Base-by-base conservation (phyloP, 1,140 invertebrate species). In the Zeugodacus cucurbitae region DNA sequence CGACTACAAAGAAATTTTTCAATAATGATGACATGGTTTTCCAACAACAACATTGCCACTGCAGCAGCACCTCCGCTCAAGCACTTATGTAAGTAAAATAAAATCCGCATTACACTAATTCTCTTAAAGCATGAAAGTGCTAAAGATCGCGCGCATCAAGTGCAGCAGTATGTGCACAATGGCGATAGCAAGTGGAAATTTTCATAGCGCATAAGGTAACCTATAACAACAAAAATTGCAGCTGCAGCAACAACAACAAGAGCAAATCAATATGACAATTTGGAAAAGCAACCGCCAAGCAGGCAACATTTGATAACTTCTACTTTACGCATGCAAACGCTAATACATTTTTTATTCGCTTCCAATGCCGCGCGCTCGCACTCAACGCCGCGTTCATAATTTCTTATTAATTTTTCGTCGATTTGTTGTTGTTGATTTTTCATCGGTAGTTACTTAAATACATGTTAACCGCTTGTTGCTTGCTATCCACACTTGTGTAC, bases 401-500 rank as follows among this genome's bases (percentile, higher is more conserved):
- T 82, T 82, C 74, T 48, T 48, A 82, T 82, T 82, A 82, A 82
- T 82, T 82, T 82, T 82, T 48, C 7, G 67, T 74, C 34, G 67
- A 74, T 74, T 74, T 41, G 32, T 82, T 74, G 32, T 82, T 74
- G 70, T 41, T 70, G 17, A 3, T 44, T 26, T 48, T 82, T 82
- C 41, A 48, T 82, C 37, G 37, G 41, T 82, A 82, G 37, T 82
- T 54, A 82, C 74, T 82, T 82, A 82, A 78, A 82, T 82, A 82
- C 74, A 82, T 82, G 74, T 82, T 48, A 82, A 54, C 74, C 74
- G 48, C 74, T 54, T 48, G 74, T 82, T 48, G 74, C 74, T 82
- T 48, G 74, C 74, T 54, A 82, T 82, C 74, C 41, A 82, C 74
- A 82, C 74, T 82, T 82, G 11, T 22, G 41, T n/a, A 82, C 41